Evolutionary conservation across 2,113 vertebrate species (phyloP), one percentile per base, ranked within the genome.

Genomic region (Pelecanoides urinatrix): DNA sequence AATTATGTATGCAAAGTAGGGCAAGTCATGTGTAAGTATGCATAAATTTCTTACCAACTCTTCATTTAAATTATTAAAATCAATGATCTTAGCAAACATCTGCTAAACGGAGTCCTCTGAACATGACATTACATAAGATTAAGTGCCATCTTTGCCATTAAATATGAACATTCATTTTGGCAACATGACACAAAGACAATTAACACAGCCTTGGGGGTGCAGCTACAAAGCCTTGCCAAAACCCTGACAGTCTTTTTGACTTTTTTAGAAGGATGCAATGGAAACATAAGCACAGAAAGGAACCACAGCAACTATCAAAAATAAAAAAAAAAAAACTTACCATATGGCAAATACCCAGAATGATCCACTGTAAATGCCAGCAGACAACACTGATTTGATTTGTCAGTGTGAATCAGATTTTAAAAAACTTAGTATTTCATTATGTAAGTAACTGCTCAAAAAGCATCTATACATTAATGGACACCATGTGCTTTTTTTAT

Each of bases 51-150:
- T 66, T 56, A 71, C n/a, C 30, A 80, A 47, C 16, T n/a, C 36
- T 77, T 90, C 15, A 89, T 56, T 95, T 91, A 53, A 96, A 95
- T 58, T 56, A 95, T 75, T 84, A 72, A 95, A 96, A 67, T 80
- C 49, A 53, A 86, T 16, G 7, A 53, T 79, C 52, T 59, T 65
- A 58, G n/a, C 70, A 70, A 80, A 77, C 3, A 2, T 56, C 72
- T 80, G 50, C 11, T 73, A 68, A 36, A 87, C 44, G 9, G 81
- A 86, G 29, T n/a, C 40, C 32, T 83, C 34, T 36, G 50, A 86
- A 80, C n/a, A 53, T 65, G 40, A 68, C 23, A 56, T n/a, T 88
- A 76, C 11, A 8, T 56, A 72, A 34, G 45, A 85, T 74, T 94
- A 90, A 67, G 17, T 47, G 44, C 13, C 47, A 86, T 62, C n/a